Base-by-base conservation (phyloP, 2,113 vertebrate genomes). In the Amphiprion ocellaris region DNA sequence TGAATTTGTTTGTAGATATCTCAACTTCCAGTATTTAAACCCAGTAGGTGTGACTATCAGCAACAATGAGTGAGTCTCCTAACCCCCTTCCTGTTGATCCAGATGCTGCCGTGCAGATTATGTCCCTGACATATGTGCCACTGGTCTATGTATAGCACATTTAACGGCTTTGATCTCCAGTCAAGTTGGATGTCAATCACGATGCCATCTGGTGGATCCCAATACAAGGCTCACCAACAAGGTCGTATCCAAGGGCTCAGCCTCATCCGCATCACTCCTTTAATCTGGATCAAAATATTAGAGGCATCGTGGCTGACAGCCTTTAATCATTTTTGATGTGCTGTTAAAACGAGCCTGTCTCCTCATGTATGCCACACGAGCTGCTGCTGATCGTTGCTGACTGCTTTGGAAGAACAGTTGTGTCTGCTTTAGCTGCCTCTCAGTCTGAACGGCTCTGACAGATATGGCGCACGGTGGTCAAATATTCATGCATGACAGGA, bases 241-340 rank as follows among this genome's bases (percentile, higher is more conserved):
- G 92, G 93, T 94, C 84, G 74, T 8, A 54, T 77, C 46, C 88
- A 93, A 94, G 92, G 90, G 87, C 87, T 85, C 65, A 84, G 87
- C 82, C 74, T 89, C 84, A 91, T 93, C 89, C 82, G 24, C 87
- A 87, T 87, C 83, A 82, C 79, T 85, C 86, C 72, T 93, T 94
- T 93, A 94, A 94, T 93, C 91, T 93, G 92, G 93, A 94, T 93
- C 82, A 93, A 93, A 94, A 94, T 93, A 93, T 94, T 90, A 93
- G 65, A 88, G 86, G 87, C 92, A 88, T 92, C 87, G 89, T 87
- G 81, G 83, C 87, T 77, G 85, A 84, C 77, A 81, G 87, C 82
- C 87, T 93, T 94, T 94, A 93, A 93, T 94, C 89, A 94, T 89
- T 88, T 21, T 74, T 87, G 86, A 93, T 93, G 91, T 81, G 71